Conservation (phyloP, 1,140 invertebrate genomes). For the Aleiodes sp. region DNA sequence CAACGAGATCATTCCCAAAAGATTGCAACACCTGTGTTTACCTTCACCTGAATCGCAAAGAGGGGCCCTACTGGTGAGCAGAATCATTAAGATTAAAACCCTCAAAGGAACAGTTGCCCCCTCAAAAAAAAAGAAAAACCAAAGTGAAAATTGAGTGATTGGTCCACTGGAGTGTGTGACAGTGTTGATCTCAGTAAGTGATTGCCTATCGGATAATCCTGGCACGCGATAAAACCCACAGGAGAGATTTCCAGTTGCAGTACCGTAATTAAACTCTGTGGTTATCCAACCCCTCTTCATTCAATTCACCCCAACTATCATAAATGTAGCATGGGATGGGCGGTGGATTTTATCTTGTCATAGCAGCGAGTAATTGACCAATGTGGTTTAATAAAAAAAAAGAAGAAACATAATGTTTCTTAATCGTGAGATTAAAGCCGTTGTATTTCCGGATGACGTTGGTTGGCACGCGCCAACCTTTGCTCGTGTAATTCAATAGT, state of each 20-base stretch:
- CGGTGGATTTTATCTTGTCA: slow-evolving; percentile 9
- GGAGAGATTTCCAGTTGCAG: slow-evolving; percentile 18
- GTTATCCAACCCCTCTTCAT: not conserved
- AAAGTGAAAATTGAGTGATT: slow-evolving; percentile 55
- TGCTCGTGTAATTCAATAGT: slow-evolving; percentile 63
- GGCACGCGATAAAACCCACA: slow-evolving; percentile 44
- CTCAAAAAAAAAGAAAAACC: slow-evolving; percentile 25
- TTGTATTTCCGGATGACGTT: not conserved
- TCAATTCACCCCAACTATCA: slow-evolving; percentile 18
- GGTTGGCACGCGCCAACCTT: slow-evolving; percentile 54
- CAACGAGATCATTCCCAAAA: not conserved
- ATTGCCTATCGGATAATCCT: slow-evolving; percentile 59
- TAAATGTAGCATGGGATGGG: slow-evolving; percentile 44
- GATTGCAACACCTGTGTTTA: slow-evolving; percentile 61
- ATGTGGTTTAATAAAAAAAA: not conserved
- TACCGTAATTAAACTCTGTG: slow-evolving; percentile 1
- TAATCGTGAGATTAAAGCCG: not conserved
- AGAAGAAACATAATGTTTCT: not conserved
- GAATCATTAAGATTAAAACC: not conserved
- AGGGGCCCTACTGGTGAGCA: slow-evolving; percentile 18
- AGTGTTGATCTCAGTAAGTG: slow-evolving; percentile 50
- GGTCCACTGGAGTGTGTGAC: slow-evolving; percentile 50
- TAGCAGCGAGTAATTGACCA: not conserved
- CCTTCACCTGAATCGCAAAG: slow-evolving; percentile 58
- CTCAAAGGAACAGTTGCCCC: not conserved